phyloP scores from a whole-genome alignment of 2,797 vertebrate species.

The Falco novaeseelandiae region DNA sequence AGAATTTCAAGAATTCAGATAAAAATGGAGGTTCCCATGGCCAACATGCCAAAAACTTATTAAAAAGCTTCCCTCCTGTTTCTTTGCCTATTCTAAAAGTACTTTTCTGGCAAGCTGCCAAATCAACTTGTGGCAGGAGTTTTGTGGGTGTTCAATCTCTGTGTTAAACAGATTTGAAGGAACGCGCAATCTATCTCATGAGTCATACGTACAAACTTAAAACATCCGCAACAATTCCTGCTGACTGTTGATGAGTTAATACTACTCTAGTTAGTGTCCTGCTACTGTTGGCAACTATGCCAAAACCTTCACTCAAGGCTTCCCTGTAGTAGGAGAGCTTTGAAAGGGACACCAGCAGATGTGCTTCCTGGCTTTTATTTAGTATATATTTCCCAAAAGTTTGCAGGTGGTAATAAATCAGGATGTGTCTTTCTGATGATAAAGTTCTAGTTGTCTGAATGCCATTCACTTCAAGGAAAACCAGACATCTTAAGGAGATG shows the following conservation, averaged over 20 bases:
- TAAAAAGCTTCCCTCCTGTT: background rate
- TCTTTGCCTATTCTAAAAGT: background rate
- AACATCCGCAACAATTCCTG: background rate
- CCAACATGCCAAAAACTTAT: background rate
- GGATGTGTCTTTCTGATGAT: background rate
- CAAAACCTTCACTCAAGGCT: background rate
- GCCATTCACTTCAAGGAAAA: background rate
- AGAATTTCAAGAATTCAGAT: background rate
- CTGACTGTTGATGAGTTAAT: slow-evolving; percentile 16
- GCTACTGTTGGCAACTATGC: background rate
- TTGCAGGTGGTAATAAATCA: background rate
- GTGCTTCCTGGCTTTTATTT: background rate
- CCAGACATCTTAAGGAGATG: background rate
- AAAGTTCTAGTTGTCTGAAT: background rate
- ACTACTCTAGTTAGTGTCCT: background rate
- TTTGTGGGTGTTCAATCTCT: background rate
- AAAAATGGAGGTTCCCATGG: background rate
- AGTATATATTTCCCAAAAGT: background rate
- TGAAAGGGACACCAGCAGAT: background rate
- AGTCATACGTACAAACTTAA: background rate
- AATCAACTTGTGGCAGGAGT: background rate
- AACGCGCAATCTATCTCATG: background rate
- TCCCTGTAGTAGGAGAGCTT: background rate
- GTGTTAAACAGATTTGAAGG: background rate
- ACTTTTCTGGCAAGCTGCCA: background rate